Evolutionary conservation across 1,140 invertebrate species (phyloP), one percentile per base, ranked within the genome.

Genomic region (Monochamus saltuarius): DNA sequence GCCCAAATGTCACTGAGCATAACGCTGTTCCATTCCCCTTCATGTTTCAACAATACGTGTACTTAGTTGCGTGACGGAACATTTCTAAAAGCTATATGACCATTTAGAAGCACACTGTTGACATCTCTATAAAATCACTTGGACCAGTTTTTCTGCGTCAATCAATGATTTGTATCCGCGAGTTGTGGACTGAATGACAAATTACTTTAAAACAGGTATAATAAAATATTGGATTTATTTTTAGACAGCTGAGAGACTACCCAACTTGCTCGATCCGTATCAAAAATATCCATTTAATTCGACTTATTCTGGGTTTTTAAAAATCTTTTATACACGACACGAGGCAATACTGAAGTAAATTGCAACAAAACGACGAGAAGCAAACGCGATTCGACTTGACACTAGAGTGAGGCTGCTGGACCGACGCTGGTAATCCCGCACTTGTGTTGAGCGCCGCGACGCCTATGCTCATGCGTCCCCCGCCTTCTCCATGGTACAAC

Each of bases 391-490:
- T 56, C 68, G 62, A 59, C 50, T 62, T 66, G 65, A 56, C 55
- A 71, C 66, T 70, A 63, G 65, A 72, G 60, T 70, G 69, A 72
- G 57, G 71, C 70, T 72, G 71, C 63, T 73, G 74, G 71, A 68
- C 62, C 71, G 64, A 64, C 73, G 73, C 62, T 56, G 64, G 66
- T 72, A 75, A 74, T 72, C 70, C 72, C 56, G 72, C 74, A 76
- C 75, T 76, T 75, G 73, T 75, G 73, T 73, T 73, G 71, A 73
- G 74, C 75, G 71, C 67, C 74, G 67, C 70, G 75, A 67, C 70
- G 73, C 67, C 63, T 51, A 54, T 74, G 73, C 73, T 75, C 73
- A 75, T 75, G 73, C 73, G 73, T 76, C 70, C 64, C 69, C 62
- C 67, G 55, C 67, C 66, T 57, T 55, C 55, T 53, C 61, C 50